Conservation (phyloP, 2,888 invertebrate species). For the Drosophila cracens region DNA sequence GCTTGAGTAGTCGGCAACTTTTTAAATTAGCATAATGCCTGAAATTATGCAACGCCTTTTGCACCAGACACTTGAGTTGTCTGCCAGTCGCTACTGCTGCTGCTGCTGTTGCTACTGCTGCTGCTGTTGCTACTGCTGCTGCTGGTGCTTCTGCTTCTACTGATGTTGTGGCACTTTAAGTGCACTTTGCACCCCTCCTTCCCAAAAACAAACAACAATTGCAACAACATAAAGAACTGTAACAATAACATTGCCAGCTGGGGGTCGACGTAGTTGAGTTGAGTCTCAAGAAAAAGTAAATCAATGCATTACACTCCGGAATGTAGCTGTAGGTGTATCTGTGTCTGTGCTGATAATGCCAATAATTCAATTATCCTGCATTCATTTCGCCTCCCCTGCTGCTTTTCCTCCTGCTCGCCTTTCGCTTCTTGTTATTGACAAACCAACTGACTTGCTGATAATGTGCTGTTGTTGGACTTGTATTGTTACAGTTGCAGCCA, state of each 20-base stretch:
- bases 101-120: not conserved
- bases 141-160: not conserved
- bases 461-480: constrained; percentile 24
- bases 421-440: constrained; percentile 61
- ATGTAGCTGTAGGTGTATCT: constrained; percentile 37
- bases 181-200: constrained; percentile 60
- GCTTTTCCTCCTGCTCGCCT: constrained; percentile 3
- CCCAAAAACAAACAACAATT: constrained; percentile 50
- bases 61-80: constrained; percentile 44
- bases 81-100: constrained; percentile 21
- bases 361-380: constrained; percentile 73
- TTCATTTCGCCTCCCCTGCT: constrained; percentile 27
- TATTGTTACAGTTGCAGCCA: constrained; percentile 50
- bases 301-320: constrained; percentile 71
- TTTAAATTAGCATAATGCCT: constrained; percentile 79
- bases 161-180: constrained; percentile 63
- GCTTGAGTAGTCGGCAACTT: constrained; percentile 64
- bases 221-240: constrained; percentile 32
- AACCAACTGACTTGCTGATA: constrained; percentile 54
- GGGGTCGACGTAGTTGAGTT: not conserved
- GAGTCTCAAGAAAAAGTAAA: constrained; percentile 51
- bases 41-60: constrained; percentile 76
- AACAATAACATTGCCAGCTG: constrained; percentile 20
- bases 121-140: no score
- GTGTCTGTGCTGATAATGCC: constrained; percentile 65